These are phyloP conservation scores for Aphis gossypii DNA, from an alignment of 1,140 invertebrate species.

Conservation along the genomic window DNA sequence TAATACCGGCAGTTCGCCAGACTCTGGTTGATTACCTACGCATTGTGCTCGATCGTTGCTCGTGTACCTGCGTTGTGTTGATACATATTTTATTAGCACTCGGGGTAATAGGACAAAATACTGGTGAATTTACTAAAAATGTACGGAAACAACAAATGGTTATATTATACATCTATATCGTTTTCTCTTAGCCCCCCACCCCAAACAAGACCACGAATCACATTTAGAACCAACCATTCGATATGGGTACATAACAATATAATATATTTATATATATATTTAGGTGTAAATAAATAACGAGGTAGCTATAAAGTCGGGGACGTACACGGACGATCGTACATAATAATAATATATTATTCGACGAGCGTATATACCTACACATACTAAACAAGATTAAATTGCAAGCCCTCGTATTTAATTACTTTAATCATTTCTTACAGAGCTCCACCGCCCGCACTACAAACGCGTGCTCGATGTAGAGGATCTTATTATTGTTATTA, in stretches of 20 bases:
- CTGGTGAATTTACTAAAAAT: not conserved
- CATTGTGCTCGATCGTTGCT: too few relatives aligned
- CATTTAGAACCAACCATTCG: not conserved
- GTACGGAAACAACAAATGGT: not conserved
- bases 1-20: not conserved
- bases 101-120: not conserved
- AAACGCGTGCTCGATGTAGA: not conserved
- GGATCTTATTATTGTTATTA: not conserved
- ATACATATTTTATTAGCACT: not conserved
- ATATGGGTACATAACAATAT: not conserved
- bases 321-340: not conserved
- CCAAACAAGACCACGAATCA: not conserved
- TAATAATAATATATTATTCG: constrained; percentile 10
- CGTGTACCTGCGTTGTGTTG: not conserved
- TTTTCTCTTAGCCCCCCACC: not conserved
- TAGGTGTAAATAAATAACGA: not conserved
- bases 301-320: not conserved
- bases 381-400: not conserved
- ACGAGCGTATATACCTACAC: not conserved
- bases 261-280: not conserved
- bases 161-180: not conserved
- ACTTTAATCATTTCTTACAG: not conserved
- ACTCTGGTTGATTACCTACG: too few relatives aligned
- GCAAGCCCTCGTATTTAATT: not conserved
- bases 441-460: not conserved